A percentile compares a stretch with the other conserved stretches of the same genome.
phyloP scores from a whole-genome alignment of 2,113 vertebrate genomes.

The Carassius carassius region DNA sequence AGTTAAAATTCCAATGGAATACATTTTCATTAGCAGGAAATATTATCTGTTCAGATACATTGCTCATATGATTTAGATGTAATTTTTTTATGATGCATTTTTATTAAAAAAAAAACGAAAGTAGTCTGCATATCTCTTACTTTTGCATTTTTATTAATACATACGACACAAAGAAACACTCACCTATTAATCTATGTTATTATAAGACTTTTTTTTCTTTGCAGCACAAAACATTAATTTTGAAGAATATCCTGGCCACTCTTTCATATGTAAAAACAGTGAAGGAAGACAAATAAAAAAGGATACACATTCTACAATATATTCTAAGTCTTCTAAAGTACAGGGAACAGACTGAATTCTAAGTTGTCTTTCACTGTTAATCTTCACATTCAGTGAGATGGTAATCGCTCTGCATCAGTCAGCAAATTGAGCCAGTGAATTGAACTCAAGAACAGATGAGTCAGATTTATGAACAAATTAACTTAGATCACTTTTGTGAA shows the following conservation, averaged over 20 bases:
- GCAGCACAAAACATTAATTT: not conserved
- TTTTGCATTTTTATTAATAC: conserved; percentile 19
- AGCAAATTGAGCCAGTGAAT: no score
- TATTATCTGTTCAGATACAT: conserved; percentile 41
- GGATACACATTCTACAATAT: no score
- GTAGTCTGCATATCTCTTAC: conserved; percentile 29
- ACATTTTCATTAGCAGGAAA: conserved; percentile 50
- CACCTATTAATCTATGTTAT: not conserved
- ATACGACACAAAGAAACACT: conserved; percentile 43
- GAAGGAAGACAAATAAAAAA: not conserved
- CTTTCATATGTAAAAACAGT: not conserved
- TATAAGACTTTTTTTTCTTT: not conserved
- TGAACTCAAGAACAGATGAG: no score
- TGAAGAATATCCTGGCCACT: not conserved
- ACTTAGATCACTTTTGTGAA: no score
- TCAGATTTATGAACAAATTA: no score
- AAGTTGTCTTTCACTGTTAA: not conserved
- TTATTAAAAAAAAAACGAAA: conserved; percentile 45
- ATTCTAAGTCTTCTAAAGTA: no score
- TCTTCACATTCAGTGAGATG: not conserved
- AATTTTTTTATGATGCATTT: conserved; percentile 69
- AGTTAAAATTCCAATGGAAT: conserved; percentile 48
- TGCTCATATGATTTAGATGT: conserved; percentile 60
- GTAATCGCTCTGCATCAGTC: not conserved
- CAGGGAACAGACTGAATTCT: not conserved